Conservation (phyloP, 2,797 vertebrate genomes). For the Crypturellus tataupa region DNA sequence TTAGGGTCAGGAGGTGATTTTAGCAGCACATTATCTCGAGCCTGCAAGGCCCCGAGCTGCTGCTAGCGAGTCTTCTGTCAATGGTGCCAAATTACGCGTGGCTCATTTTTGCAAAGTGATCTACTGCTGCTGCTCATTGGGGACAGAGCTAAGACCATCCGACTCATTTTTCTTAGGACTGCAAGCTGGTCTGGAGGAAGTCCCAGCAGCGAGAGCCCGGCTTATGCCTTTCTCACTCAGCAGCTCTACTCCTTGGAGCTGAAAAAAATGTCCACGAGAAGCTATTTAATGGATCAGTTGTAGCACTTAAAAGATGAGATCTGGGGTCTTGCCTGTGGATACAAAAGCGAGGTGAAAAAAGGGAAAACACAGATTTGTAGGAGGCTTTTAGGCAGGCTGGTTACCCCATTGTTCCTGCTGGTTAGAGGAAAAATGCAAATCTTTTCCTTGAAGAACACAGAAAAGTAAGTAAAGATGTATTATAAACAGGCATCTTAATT, state of each 20-base stretch:
- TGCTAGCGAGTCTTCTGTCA: conserved; percentile 67
- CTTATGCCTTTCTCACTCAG: conserved; percentile 74
- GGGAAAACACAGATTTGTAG: not conserved
- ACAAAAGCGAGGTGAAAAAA: not conserved
- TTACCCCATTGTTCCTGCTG: not conserved
- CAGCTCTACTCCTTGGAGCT: conserved; percentile 63
- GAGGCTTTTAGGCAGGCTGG: not conserved
- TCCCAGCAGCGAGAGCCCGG: conserved; percentile 36
- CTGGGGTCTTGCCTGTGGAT: not conserved
- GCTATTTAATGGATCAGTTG: not conserved
- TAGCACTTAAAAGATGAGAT: conserved; percentile 23
- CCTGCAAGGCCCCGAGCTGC: conserved; percentile 50
- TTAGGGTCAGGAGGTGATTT: conserved; percentile 73
- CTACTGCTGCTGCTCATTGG: conserved; percentile 71
- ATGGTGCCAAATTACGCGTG: conserved; percentile 76
- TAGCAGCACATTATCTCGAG: conserved; percentile 66
- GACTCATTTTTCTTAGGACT: conserved; percentile 76
- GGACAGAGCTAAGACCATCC: conserved; percentile 64
- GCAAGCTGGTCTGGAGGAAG: conserved; percentile 64
- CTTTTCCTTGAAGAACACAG: not conserved
- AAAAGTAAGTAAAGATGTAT: not conserved
- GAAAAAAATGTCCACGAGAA: conserved; percentile 65
- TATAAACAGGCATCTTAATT: not conserved
- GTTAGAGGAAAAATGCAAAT: not conserved
- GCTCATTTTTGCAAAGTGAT: conserved; percentile 76